phyloP scores from a whole-genome alignment of 2,888 invertebrate species.

The Lasioglossum figueresi region DNA sequence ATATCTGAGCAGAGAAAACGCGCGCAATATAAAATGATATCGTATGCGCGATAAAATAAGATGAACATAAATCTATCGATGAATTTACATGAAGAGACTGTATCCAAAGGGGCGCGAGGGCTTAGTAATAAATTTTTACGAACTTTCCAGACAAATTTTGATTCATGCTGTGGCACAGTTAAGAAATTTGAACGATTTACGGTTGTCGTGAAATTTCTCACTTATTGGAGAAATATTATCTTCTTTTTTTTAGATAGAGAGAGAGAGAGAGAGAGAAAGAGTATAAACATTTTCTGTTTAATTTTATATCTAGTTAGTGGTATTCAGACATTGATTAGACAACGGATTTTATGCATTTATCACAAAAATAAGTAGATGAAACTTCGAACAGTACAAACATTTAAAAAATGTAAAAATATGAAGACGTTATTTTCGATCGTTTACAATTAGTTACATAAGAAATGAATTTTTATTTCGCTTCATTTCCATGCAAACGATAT shows the following conservation, averaged over 20 bases:
- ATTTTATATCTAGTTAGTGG: background rate
- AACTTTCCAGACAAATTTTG: constrained; percentile 38
- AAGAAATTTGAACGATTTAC: background rate
- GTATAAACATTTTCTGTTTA: background rate
- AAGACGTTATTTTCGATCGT: too few species aligned
- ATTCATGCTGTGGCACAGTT: constrained; percentile 3
- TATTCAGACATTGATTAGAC: too few species aligned
- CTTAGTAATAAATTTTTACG: constrained; percentile 42
- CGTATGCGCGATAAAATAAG: constrained; percentile 48
- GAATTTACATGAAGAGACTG: constrained; percentile 44
- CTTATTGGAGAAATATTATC: background rate
- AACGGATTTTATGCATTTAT: too few species aligned
- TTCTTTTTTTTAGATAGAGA: background rate
- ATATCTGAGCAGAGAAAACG: constrained; percentile 26
- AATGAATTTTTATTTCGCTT: too few species aligned
- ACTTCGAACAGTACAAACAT: too few species aligned
- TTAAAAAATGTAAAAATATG: too few species aligned
- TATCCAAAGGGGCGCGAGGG: constrained; percentile 5
- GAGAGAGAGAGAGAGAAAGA: too few species aligned
- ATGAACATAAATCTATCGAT: constrained; percentile 50
- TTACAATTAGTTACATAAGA: too few species aligned
- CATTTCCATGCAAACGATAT: too few species aligned
- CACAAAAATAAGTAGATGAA: too few species aligned
- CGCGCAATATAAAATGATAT: constrained; percentile 37
- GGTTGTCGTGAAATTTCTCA: background rate